Base-by-base conservation (phyloP, 1,140 invertebrate genomes). In the Delia radicum region DNA sequence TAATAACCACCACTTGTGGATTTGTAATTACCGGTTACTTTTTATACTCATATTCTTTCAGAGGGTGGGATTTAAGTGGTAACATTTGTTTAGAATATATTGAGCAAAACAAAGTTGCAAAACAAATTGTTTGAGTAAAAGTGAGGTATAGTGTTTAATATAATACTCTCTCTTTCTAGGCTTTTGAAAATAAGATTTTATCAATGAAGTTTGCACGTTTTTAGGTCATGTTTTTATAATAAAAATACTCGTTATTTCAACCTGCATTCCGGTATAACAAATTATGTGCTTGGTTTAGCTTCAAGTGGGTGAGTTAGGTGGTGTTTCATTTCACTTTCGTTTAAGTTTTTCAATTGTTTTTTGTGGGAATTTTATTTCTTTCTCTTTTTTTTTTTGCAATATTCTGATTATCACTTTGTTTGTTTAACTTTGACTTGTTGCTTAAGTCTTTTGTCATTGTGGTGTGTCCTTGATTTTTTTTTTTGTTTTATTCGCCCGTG, bases 11-110 rank as follows among this genome's bases (percentile, higher is more conserved):
- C n/a, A 65, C 46, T 24, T 42, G 33, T 76, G 31, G n/a, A n/a
- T n/a, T 21, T 55, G 21, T 55, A 21, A 21, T 55, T 18, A 10
- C 15, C 13, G 21, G 65, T 62, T 48, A 63, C 21, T 28, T 71
- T 27, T 71, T 21, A 31, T 46, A n/a, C n/a, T n/a, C n/a, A n/a
- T n/a, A n/a, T n/a, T n/a, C n/a, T 15, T 10, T 37, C 28, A 24
- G 26, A n/a, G 65, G 28, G 33, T 13, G 48, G 26, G 26, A n/a
- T 65, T 29, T 29, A 29, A 8, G 69, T 8, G 21, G n/a, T 37
- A n/a, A 37, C 4, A 2, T 61, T 74, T 71, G 74, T 75, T 75
- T 75, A 55, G 65, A 61, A 76, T 62, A 48, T 24, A 73, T 37
- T 6, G 42, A 73, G 31, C 69, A 65, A 65, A 27, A 65, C 28